A percentile compares a stretch with the other conserved stretches of the same genome.
These are phyloP conservation scores for Phyto melanocephala DNA, from an alignment of 2,888 invertebrate species.

Conservation along the genomic window DNA sequence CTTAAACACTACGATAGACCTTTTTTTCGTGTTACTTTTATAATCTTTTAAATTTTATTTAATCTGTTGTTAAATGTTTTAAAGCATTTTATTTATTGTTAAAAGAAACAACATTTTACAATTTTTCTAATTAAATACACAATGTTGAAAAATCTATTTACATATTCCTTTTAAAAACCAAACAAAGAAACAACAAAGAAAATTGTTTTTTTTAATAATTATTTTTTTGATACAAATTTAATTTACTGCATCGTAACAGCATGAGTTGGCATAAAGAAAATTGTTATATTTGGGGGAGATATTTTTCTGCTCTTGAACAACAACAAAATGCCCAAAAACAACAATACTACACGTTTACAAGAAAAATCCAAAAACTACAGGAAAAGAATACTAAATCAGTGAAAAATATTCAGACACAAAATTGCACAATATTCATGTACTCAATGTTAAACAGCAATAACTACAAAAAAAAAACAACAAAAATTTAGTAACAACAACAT, in stretches of 20 bases:
- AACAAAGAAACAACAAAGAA: neutral
- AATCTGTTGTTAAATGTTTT: too few relatives aligned
- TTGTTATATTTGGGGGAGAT: conserved; percentile 1
- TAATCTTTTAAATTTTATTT: too few relatives aligned
- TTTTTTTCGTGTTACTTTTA: too few relatives aligned
- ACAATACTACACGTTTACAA: neutral
- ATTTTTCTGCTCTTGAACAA: neutral
- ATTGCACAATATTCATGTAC: conserved; percentile 63
- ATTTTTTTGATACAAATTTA: conserved; percentile 20
- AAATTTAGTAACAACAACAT: conserved; percentile 28
- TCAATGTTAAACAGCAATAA: conserved; percentile 57
- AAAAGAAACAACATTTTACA: too few relatives aligned
- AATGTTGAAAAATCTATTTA: neutral
- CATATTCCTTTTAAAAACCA: neutral
- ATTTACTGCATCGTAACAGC: conserved; percentile 37
- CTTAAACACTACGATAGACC: too few relatives aligned
- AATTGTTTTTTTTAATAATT: conserved; percentile 10
- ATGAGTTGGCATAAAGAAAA: conserved; percentile 58
- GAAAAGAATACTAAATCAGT: conserved; percentile 62
- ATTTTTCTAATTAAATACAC: neutral
- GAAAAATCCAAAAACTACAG: conserved; percentile 24
- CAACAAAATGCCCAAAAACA: neutral
- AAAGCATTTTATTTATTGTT: too few relatives aligned
- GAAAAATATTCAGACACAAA: conserved; percentile 34
- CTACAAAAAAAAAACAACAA: conserved; percentile 14